Percentiles rank a stretch among this genome's conserved stretches.
Conservation (phyloP, 1,140 invertebrate species). For the Ganaspis sp. region DNA sequence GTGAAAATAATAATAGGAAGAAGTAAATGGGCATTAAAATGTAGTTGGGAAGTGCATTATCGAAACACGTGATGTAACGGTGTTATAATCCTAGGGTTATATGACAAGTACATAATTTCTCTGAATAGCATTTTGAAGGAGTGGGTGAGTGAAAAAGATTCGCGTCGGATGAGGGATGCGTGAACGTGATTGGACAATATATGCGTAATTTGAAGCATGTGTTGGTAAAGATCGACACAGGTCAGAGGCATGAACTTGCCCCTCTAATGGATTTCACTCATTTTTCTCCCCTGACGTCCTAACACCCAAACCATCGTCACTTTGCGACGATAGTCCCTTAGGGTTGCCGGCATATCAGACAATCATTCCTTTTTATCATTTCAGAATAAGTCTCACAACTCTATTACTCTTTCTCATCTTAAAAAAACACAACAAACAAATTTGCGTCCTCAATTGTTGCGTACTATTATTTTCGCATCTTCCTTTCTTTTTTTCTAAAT, state of each 20-base stretch:
- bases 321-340: constrained; percentile 42
- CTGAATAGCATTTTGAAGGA: background rate
- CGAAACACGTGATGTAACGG: constrained; percentile 16
- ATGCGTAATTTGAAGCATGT: constrained; percentile 34
- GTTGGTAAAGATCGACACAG: constrained; percentile 44
- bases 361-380: background rate
- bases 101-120: constrained; percentile 4
- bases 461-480: background rate
- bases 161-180: constrained; percentile 12
- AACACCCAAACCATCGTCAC: constrained; percentile 56
- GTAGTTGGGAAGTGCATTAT: background rate
- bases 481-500: background rate
- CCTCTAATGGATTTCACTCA: constrained; percentile 77
- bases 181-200: constrained; percentile 40
- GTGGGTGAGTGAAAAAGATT: background rate
- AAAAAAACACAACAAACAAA: too few relatives aligned
- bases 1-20: too few relatives aligned
- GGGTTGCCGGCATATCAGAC: constrained; percentile 7
- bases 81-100: constrained; percentile 25
- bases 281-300: constrained; percentile 71
- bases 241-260: constrained; percentile 56
- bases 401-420: too few relatives aligned
- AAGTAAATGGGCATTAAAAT: background rate
- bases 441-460: too few relatives aligned
- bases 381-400: background rate